Base-by-base conservation (phyloP, 2,113 vertebrate genomes). In the Corvus moneduloides region DNA sequence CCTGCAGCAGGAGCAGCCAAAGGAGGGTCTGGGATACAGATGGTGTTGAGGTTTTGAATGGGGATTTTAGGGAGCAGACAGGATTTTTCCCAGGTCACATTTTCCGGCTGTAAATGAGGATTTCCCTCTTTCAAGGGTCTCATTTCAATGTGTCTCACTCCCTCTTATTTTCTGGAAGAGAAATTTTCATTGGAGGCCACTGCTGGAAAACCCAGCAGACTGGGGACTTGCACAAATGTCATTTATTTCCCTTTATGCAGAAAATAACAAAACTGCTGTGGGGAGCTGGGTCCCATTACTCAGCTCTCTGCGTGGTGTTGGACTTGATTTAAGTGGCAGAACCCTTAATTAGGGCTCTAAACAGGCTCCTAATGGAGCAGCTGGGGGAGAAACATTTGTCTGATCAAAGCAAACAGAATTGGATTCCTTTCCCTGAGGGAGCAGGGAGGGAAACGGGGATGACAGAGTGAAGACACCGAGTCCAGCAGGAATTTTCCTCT, bases 241-340 rank as follows among this genome's bases (percentile, higher is more conserved):
- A 58, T 84, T 84, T 86, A 37, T 86, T 91, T 62, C 55, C 48
- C 32, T 77, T 62, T 46, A 16, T 35, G 39, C 9, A 69, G 37
- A 17, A 35, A 79, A 69, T 37, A 77, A 61, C 58, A n/a, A 37
- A 79, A 26, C 64, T 79, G 44, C 59, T 51, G 46, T 13, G 35
- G 87, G 66, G 73, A 89, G 35, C 89, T 37, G 59, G 63, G 59
- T 66, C 68, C 80, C 67, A 19, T 77, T 54, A 15, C 91, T 77
- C 72, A 67, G 73, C n/a, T 37, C 80, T 81, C 68, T 46, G 59
- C 46, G 3, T 69, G 80, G 59, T 6, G 44, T 61, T 94, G 2
- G 4, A n/a, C 28, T 80, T 84, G 91, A 92, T 79, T 92, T 80
- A 92, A 90, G 68, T 86, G 64, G 84, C 87, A 93, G 82, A 87